Evolutionary conservation across 1,140 invertebrate genomes (phyloP).

Genomic region (Daktulosphaira vitifoliae): DNA sequence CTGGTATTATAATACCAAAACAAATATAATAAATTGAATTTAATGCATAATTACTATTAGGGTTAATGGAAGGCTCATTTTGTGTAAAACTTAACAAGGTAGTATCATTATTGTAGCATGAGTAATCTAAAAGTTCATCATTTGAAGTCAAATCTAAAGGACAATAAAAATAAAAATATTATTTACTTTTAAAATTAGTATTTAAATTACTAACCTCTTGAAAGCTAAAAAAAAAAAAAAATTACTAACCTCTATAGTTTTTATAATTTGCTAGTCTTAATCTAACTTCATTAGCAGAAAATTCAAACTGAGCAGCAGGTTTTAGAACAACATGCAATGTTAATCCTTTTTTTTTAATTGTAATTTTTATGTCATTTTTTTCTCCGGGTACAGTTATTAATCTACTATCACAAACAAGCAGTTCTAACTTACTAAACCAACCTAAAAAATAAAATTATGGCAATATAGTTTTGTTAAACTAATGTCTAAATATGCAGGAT

Average conservation of each 20-base stretch:
- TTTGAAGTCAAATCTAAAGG: background rate
- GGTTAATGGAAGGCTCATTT: background rate
- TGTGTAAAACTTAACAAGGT: background rate
- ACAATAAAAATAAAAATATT: too few species aligned
- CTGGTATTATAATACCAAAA: too few species aligned
- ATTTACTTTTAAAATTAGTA: too few species aligned
- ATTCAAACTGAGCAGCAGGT: constrained; percentile 38
- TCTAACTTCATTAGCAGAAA: constrained; percentile 38
- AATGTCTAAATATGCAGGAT: too few species aligned
- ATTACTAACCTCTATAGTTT: too few species aligned
- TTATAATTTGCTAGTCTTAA: constrained; percentile 30
- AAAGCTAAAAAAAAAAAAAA: too few species aligned
- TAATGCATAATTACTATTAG: too few species aligned
- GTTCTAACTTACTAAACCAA: constrained; percentile 38
- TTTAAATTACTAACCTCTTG: too few species aligned
- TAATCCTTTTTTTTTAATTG: constrained; percentile 36
- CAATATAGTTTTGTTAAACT: too few species aligned
- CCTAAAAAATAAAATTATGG: constrained; percentile 29
- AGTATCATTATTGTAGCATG: background rate
- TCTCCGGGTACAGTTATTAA: constrained; percentile 36
- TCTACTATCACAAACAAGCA: constrained; percentile 36
- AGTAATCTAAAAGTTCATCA: constrained; percentile 7
- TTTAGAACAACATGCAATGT: constrained; percentile 38
- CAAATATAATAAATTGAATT: too few species aligned
- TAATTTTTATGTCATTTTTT: constrained; percentile 37